phyloP scores from a whole-genome alignment of 2,888 invertebrate species.

The Ischnura elegans region DNA sequence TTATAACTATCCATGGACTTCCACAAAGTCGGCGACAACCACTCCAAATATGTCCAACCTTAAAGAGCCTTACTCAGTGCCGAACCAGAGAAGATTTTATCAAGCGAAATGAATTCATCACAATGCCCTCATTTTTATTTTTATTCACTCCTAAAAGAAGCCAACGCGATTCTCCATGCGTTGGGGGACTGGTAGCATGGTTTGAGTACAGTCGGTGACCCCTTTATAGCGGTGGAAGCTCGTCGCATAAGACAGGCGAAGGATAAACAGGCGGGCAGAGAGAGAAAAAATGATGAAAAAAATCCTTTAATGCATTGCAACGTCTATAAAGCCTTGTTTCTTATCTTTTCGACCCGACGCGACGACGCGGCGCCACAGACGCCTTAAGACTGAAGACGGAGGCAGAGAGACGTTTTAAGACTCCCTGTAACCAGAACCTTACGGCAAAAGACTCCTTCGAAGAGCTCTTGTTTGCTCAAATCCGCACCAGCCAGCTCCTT shows the following conservation, averaged over 20 bases:
- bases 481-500: background rate
- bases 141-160: background rate
- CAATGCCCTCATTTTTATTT: background rate
- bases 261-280: background rate
- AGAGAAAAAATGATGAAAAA: background rate
- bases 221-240: background rate
- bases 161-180: background rate
- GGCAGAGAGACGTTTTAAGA: background rate
- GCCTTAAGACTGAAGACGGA: no score
- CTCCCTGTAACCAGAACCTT: background rate
- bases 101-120: background rate
- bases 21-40: no score
- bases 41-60: no score
- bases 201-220: background rate
- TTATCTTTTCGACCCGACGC: background rate
- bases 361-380: no score
- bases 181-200: no score
- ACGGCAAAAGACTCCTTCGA: background rate
- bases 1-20: no score
- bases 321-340: constrained; percentile 10
- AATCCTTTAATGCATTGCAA: background rate
- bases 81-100: no score
- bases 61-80: no score
- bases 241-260: background rate
- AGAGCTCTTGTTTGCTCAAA: background rate